phyloP scores from a whole-genome alignment of 2,888 invertebrate species.

The Embidobia sp. region DNA sequence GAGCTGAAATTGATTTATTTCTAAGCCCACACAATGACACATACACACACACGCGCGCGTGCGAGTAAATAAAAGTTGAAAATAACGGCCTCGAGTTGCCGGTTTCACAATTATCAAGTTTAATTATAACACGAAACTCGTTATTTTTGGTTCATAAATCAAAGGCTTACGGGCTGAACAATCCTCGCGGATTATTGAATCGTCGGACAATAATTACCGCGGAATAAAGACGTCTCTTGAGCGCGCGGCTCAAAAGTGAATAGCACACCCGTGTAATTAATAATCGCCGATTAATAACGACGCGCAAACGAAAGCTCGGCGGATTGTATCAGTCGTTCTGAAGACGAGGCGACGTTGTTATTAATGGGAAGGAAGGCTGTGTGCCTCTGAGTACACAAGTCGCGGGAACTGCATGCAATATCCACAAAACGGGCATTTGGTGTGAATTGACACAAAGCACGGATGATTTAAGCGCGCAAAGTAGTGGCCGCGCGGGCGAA shows the following conservation, averaged over 20 bases:
- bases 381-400: constrained; percentile 3
- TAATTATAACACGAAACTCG: constrained; percentile 6
- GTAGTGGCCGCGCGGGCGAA: constrained; percentile 1
- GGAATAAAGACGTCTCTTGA: constrained; percentile 20
- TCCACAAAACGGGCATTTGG: constrained; percentile 31
- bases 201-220: constrained; percentile 8
- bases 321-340: constrained; percentile 29
- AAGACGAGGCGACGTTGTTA: constrained; percentile 18
- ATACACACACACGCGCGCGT: no score
- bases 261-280: neutral
- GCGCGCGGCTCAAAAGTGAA: neutral
- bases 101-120: constrained; percentile 15
- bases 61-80: neutral
- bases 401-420: constrained; percentile 34
- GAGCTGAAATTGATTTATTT: constrained; percentile 7
- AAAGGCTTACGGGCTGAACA: constrained; percentile 2
- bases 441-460: constrained; percentile 43
- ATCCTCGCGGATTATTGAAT: constrained; percentile 5
- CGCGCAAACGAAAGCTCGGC: constrained; percentile 9
- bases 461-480: constrained; percentile 37
- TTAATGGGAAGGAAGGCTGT: constrained; percentile 19
- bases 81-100: neutral
- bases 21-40: neutral
- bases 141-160: constrained; percentile 4
- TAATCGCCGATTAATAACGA: constrained; percentile 17